Base-by-base conservation (phyloP, 2,797 vertebrate species). In the Babyrousa celebensis region DNA sequence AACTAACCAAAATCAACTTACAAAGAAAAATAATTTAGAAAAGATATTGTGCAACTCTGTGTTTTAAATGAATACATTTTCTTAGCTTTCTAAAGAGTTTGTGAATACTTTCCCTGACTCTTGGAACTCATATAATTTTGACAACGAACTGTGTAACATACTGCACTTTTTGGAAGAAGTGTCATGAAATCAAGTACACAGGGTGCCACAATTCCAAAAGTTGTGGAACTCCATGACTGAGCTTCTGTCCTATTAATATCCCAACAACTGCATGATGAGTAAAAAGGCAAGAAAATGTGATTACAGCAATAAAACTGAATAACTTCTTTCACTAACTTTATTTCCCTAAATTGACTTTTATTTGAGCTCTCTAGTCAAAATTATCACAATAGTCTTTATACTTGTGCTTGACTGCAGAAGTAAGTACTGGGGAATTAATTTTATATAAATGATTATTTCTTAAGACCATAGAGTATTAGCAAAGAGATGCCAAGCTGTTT, bases 271-370 rank as follows among this genome's bases (percentile, higher is more conserved):
- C 43, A 60, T 89, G 60, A 58, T 43, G 36, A 84, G 43, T 84
- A 86, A 96, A 71, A 6, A 92, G 54, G 15, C 8, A 58, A 85
- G 29, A 54, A 90, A 79, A 87, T 62, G 9, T 89, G 60, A 75
- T 58, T 80, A 60, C 7, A 23, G 48, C 12, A 58, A 78, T 86
- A 74, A 89, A 96, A 52, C 18, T 52, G 43, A 77, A 32, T 58
- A 91, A 77, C 18, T 36, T 54, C 10, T 83, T 67, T 83, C 23
- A 88, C 21, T 36, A 63, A 72, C 29, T 89, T 89, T 83, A 72
- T 92, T 92, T 95, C 3, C 62, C 36, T 89, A 63, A 94, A 58
- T 43, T 75, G 12, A 78, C 78, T 93, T 97, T 95, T 21, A 86
- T 85, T 95, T 94, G 43, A 2, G 21, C 43, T 84, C 1, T 8